Evolutionary conservation across 2,113 vertebrate genomes (phyloP), one percentile per base, ranked within the genome.

Genomic region (Psophia crepitans): DNA sequence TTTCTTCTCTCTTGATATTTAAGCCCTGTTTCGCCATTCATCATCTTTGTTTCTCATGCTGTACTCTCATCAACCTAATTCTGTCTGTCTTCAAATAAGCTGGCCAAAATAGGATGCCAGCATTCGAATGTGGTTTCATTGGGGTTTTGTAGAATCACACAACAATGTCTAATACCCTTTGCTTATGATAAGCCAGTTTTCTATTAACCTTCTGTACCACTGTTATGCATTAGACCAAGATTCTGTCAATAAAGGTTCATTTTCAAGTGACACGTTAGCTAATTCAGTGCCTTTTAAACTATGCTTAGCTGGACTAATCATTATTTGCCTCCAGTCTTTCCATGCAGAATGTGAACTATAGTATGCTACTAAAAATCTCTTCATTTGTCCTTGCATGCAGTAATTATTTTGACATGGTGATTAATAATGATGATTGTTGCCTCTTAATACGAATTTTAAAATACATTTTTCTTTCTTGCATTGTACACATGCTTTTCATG

Each of bases 251-350:
- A 61, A 63, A 70, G 32, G 80, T 61, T 89, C 21, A 1, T 93
- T 97, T 76, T 93, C 66, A 13, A 90, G 54, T 95, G 75, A 81
- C 90, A 81, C 43, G 48, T 80, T 54, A 93, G 71, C 58, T 95
- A 93, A 91, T 94, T 95, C 90, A 49, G 19, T 83, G 91, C 70
- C 89, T 94, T 92, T 95, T 93, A 95, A 91, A 83, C 84, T 84
- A 12, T 70, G 71, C 49, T 95, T 95, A 85, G 87, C 77, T 87
- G 19, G 89, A 35, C 75, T 95, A 96, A 94, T 93, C 88, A 41
- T 83, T 93, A 91, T 93, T 95, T 97, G 92, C 78, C 88, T 94
- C 68, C 51, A 37, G 88, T 66, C 88, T 92, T 96, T 78, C 76
- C 35, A 32, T 9, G 17, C 68, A 78, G 53, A 95, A 90, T 41